Evolutionary conservation across 2,888 invertebrate species (phyloP).

Genomic region (Xanthorhoe spadicearia): DNA sequence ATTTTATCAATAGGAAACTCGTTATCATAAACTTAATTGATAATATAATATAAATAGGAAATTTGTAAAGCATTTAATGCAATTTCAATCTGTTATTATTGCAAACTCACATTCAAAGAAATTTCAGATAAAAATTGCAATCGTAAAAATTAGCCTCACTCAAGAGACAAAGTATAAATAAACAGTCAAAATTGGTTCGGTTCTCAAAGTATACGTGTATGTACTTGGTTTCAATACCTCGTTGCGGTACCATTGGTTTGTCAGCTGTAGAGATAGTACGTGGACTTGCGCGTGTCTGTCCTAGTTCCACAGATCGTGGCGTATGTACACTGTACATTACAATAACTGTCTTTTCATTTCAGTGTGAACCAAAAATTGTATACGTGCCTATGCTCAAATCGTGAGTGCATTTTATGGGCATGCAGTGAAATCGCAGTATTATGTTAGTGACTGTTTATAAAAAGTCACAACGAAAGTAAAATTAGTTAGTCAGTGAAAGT

Average conservation of each 20-base stretch:
- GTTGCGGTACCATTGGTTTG: not conserved
- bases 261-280: not conserved
- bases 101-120: no score
- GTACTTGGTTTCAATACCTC: no score
- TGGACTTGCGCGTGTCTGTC: not conserved
- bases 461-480: not conserved
- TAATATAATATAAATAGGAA: no score
- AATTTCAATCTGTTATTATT: no score
- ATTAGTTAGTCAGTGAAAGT: not conserved
- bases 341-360: constrained; percentile 21
- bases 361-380: not conserved
- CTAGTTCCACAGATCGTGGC: constrained; percentile 13
- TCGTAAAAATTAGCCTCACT: no score
- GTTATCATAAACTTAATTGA: no score
- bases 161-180: no score
- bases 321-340: constrained; percentile 11
- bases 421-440: constrained; percentile 1
- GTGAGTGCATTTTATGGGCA: constrained; percentile 19
- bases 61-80: no score
- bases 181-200: no score
- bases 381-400: constrained; percentile 13
- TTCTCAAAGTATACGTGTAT: no score
- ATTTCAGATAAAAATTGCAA: no score
- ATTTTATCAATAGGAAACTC: no score
- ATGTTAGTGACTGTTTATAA: not conserved